These are phyloP conservation scores for Epinotia bilunana DNA, from an alignment of 2,888 invertebrate genomes.

Conservation along the genomic window DNA sequence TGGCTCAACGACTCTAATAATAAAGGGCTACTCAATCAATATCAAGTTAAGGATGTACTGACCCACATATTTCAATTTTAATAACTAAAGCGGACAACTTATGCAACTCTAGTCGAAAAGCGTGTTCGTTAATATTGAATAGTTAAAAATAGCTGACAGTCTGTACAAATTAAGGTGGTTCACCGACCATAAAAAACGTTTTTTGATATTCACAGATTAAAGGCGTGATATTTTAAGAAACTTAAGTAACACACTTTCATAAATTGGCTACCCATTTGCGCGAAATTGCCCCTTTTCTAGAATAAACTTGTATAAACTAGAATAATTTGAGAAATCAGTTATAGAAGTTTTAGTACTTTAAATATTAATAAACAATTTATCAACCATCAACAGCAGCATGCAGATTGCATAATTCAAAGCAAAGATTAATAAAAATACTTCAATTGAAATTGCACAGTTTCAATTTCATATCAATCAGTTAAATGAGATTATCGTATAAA, in stretches of 20 bases:
- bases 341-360: too few relatives aligned
- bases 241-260: too few relatives aligned
- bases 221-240: too few relatives aligned
- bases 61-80: slow-evolving; percentile 55
- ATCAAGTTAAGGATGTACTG: slow-evolving; percentile 49
- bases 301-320: too few relatives aligned
- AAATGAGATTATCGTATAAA: slow-evolving; percentile 16
- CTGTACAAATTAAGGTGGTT: slow-evolving; percentile 1
- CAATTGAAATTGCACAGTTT: slow-evolving; percentile 21
- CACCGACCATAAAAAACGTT: too few relatives aligned
- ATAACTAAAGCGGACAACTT: slow-evolving; percentile 21
- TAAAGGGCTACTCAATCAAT: slow-evolving; percentile 23
- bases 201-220: too few relatives aligned
- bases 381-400: slow-evolving; percentile 53
- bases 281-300: too few relatives aligned
- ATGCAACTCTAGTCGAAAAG: slow-evolving; percentile 13
- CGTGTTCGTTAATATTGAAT: slow-evolving; percentile 28
- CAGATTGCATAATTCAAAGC: slow-evolving; percentile 47
- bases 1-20: neutral
- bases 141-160: slow-evolving; percentile 35
- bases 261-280: too few relatives aligned
- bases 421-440: slow-evolving; percentile 41
- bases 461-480: neutral
- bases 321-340: too few relatives aligned
- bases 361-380: slow-evolving; percentile 33